Percentiles rank a stretch among this genome's conserved stretches.
Evolutionary conservation across 37 sponge, comb jelly and placozoan species (phyloP).

Genomic region (Mnemiopsis leidyi): DNA sequence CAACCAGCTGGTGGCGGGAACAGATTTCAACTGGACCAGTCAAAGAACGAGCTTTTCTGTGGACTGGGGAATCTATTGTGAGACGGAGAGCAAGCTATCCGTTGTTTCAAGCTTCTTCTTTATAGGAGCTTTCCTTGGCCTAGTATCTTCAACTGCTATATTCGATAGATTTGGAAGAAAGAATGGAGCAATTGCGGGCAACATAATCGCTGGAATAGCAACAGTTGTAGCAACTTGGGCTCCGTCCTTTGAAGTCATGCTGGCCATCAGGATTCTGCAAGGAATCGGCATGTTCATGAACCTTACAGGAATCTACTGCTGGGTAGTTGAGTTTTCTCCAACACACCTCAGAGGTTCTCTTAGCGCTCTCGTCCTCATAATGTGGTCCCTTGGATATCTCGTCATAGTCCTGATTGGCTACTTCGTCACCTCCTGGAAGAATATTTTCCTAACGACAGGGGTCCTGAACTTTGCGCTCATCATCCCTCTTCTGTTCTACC

Average conservation of each 20-base stretch:
- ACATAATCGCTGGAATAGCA: not conserved
- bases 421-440: not conserved
- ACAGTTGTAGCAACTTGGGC: not conserved
- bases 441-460: not conserved
- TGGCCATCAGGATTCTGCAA: not conserved
- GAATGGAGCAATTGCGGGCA: not conserved
- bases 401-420: conserved; percentile 13
- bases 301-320: not conserved
- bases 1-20: not conserved
- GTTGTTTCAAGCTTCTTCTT: not conserved
- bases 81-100: not conserved
- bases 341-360: not conserved
- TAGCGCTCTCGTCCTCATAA: not conserved
- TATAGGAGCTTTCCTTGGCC: conserved; percentile 15
- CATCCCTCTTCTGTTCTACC: not conserved
- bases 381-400: not conserved
- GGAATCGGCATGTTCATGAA: not conserved
- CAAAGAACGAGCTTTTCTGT: not conserved
- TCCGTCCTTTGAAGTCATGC: not conserved
- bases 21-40: conserved; percentile 45
- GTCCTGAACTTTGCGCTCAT: not conserved
- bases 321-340: conserved; percentile 6
- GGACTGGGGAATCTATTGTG: conserved; percentile 35
- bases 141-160: not conserved
- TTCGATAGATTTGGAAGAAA: conserved; percentile 15